These are phyloP conservation scores for Trichomalopsis sarcophagae DNA, from an alignment of 1,140 invertebrate species.

Conservation along the genomic window DNA sequence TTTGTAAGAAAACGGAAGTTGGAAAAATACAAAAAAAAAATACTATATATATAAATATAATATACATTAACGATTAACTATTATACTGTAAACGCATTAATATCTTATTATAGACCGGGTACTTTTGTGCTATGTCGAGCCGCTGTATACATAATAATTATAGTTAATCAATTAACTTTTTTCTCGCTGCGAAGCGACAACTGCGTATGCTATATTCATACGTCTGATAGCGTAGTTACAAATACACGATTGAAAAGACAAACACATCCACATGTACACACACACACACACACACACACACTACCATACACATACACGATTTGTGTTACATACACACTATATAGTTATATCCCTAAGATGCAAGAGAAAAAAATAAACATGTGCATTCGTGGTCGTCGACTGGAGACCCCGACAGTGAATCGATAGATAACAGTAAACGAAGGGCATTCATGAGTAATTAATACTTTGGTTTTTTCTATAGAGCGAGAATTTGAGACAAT, in stretches of 20 bases:
- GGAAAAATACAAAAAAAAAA: slow-evolving; percentile 58
- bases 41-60: slow-evolving; percentile 53
- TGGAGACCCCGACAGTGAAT: slow-evolving; percentile 7
- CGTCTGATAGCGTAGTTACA: slow-evolving; percentile 2
- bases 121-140: slow-evolving; percentile 45
- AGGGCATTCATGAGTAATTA: slow-evolving; percentile 39
- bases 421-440: background rate
- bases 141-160: slow-evolving; percentile 34
- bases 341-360: slow-evolving; percentile 5
- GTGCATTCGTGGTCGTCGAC: slow-evolving; percentile 24
- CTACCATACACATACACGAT: background rate
- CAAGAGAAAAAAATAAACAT: background rate
- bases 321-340: slow-evolving; percentile 24
- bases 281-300: slow-evolving; percentile 1
- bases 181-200: slow-evolving; percentile 29
- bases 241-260: background rate
- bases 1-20: slow-evolving; percentile 59
- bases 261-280: background rate
- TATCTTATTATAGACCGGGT: slow-evolving; percentile 44
- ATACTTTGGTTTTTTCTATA: background rate
- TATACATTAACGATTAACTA: slow-evolving; percentile 29
- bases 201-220: slow-evolving; percentile 24
- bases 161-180: slow-evolving; percentile 45
- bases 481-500: slow-evolving; percentile 14
- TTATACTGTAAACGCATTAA: slow-evolving; percentile 33